phyloP scores from a whole-genome alignment of 2,888 invertebrate genomes.

The Patella caerulea region DNA sequence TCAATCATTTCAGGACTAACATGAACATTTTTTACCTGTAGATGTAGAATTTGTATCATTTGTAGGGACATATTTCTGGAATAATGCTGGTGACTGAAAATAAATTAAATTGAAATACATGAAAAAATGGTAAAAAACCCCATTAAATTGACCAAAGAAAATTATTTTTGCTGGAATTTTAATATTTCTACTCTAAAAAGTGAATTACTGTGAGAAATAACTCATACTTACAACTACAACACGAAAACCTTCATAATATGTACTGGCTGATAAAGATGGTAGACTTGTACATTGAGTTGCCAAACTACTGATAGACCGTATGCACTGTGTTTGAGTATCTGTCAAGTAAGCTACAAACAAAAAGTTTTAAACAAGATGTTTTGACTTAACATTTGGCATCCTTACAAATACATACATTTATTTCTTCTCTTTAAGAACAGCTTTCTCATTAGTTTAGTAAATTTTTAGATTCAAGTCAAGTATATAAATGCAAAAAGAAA shows the following conservation, averaged over 20 bases:
- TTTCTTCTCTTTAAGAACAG: too few relatives aligned
- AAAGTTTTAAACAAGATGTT: neutral
- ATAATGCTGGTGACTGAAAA: conserved; percentile 21
- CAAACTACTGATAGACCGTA: conserved; percentile 43
- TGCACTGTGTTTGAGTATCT: conserved; percentile 52
- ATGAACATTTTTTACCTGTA: neutral
- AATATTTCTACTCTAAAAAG: too few relatives aligned
- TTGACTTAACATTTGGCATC: too few relatives aligned
- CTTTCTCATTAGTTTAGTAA: too few relatives aligned
- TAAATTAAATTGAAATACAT: neutral
- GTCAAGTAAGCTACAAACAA: conserved; percentile 52
- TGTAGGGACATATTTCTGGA: conserved; percentile 17
- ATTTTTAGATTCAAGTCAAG: too few relatives aligned
- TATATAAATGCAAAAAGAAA: neutral
- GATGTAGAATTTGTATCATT: conserved; percentile 1
- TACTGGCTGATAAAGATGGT: conserved; percentile 45
- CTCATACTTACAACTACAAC: conserved; percentile 52
- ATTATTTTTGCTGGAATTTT: neutral
- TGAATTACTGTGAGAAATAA: neutral
- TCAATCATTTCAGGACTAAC: too few relatives aligned
- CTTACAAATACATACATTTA: too few relatives aligned
- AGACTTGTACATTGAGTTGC: conserved; percentile 35
- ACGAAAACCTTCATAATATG: conserved; percentile 54
- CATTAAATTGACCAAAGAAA: neutral
- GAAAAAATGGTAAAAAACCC: neutral